Conservation (phyloP, 1,140 invertebrate genomes). For the Araneus ventricosus region DNA sequence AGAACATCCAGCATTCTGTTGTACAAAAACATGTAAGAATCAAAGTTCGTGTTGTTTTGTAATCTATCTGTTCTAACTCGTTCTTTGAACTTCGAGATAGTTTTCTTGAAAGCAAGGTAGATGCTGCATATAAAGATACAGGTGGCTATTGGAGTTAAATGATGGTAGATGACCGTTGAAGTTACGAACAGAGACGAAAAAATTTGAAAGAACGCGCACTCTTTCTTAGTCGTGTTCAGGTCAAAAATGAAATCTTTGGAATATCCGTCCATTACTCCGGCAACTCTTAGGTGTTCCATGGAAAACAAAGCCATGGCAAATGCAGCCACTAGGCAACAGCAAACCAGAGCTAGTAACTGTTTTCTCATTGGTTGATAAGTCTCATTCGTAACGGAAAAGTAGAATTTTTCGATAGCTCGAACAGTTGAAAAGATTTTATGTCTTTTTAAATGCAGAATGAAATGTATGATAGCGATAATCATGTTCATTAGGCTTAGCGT, state of each 20-base stretch:
- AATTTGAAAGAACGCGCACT: neutral
- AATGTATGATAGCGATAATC: conserved; percentile 32
- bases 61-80: neutral
- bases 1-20: conserved; percentile 38
- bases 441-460: conserved; percentile 35
- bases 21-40: conserved; percentile 2
- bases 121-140: conserved; percentile 45
- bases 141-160: conserved; percentile 1
- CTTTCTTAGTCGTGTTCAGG: neutral
- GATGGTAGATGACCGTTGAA: conserved; percentile 43
- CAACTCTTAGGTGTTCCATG: conserved; percentile 26
- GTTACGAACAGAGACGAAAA: neutral
- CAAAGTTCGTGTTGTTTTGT: neutral
- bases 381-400: neutral
- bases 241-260: conserved; percentile 24
- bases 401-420: conserved; percentile 23
- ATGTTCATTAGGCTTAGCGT: conserved; percentile 45
- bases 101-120: conserved; percentile 26
- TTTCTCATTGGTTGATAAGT: conserved; percentile 7
- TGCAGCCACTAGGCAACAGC: neutral
- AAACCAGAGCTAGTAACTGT: neutral
- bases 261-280: neutral
- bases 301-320: neutral
- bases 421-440: neutral
- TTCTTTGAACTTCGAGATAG: conserved; percentile 17